phyloP scores from a whole-genome alignment of 2,113 vertebrate genomes.

The Tretioscincus oriximinensis region DNA sequence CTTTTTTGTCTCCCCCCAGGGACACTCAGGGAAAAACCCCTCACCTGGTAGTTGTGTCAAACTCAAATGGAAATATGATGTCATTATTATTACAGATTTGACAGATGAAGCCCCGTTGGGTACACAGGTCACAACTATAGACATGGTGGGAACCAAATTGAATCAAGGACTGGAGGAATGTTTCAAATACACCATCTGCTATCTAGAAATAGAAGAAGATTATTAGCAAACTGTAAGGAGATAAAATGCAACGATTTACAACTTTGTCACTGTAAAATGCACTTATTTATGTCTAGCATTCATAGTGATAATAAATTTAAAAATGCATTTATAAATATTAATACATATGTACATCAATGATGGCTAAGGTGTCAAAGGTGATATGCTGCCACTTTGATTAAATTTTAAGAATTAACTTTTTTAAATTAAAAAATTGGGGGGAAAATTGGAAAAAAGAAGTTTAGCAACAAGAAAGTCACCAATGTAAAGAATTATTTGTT shows the following conservation, averaged over 20 bases:
- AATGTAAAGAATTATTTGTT: too few species aligned
- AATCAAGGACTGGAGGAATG: slow-evolving; percentile 77
- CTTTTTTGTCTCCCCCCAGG: too few species aligned
- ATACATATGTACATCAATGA: too few species aligned
- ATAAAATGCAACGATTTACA: neutral
- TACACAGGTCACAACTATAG: slow-evolving; percentile 90
- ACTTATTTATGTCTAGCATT: too few species aligned
- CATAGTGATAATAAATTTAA: too few species aligned
- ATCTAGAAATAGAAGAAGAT: slow-evolving; percentile 71
- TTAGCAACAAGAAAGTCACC: too few species aligned
- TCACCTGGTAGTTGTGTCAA: slow-evolving; percentile 87
- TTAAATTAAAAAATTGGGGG: too few species aligned
- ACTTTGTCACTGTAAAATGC: accelerated
- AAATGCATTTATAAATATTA: too few species aligned
- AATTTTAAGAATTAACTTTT: too few species aligned
- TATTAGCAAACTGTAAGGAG: neutral
- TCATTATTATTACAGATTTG: slow-evolving; percentile 85
- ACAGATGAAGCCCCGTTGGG: slow-evolving; percentile 93
- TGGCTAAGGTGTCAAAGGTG: too few species aligned
- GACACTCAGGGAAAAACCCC: neutral
- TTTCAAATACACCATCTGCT: slow-evolving; percentile 75
- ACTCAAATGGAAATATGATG: slow-evolving; percentile 96
- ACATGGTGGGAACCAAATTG: slow-evolving; percentile 85
- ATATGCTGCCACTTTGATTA: too few species aligned
- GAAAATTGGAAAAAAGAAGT: too few species aligned